Base-by-base conservation (phyloP, 2,113 vertebrate species). In the Upupa epops region DNA sequence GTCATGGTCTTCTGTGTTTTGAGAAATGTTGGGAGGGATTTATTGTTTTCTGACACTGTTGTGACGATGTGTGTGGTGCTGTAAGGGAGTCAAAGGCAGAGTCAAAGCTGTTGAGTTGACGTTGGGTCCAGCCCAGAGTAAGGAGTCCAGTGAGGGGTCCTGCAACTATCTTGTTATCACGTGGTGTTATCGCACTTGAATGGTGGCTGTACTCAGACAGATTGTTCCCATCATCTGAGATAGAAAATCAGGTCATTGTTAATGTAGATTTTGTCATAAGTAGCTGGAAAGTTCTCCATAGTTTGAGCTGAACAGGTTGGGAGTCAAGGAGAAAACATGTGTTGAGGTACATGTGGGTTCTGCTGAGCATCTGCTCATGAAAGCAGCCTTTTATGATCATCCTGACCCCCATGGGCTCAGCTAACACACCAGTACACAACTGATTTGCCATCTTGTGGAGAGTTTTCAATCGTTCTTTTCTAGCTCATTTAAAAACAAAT, bases 241-340 rank as follows among this genome's bases (percentile, higher is more conserved):
- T 45, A 88, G 29, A 88, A 89, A 93, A 90, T 64, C 80, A 68
- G 40, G 40, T 76, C 42, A 25, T 21, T 85, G 28, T 76, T 90
- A 36, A 81, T 86, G 17, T 66, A 73, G 70, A 61, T 73, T 90
- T 93, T 90, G 60, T 81, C 40, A 26, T 49, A 84, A 83, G 46
- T 63, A 79, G 52, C 72, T 86, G 81, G 37, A n/a, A 81, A 84
- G 9, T 72, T 37, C 70, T 83, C 66, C 78, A 22, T 73, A 54
- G 55, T 69, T 69, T 93, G 71, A 78, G 26, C 51, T 83, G 58
- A 83, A 93, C 90, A 54, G 26, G 56, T 36, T 91, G 68, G 29
- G 51, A 87, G 59, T 82, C 54, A 84, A 78, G 28, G 54, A 78
- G 55, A 93, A 95, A 89, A 84, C 32, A 7, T 29, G 8, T 36